A percentile compares a stretch with the other conserved stretches of the same genome.
Conservation (phyloP, 2,113 vertebrate genomes). For the Camelus dromedarius region DNA sequence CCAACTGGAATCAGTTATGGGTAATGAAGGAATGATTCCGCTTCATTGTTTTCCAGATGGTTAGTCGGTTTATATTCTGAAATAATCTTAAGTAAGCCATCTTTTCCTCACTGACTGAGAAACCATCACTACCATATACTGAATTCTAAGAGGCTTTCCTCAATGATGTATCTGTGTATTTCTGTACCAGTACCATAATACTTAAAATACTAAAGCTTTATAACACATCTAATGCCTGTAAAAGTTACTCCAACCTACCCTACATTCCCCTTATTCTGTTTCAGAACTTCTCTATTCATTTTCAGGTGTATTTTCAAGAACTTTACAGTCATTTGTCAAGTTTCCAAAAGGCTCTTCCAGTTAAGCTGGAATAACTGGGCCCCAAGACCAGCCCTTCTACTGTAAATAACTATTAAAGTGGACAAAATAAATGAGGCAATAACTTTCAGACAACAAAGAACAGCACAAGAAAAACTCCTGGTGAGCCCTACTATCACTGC, state of each 20-base stretch:
- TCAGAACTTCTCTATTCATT: constrained; percentile 47
- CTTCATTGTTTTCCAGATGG: neutral
- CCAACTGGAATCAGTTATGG: neutral
- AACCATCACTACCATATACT: neutral
- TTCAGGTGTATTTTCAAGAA: neutral
- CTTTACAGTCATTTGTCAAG: neutral
- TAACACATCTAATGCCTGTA: neutral
- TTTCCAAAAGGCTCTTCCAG: neutral
- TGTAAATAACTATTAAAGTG: neutral
- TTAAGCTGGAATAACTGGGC: neutral
- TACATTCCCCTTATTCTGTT: constrained; percentile 17
- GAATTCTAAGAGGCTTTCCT: neutral
- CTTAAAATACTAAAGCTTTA: neutral
- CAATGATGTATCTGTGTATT: neutral
- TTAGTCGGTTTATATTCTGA: neutral
- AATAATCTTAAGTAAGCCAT: neutral
- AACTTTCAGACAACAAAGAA: neutral
- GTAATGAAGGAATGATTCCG: neutral
- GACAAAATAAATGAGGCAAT: neutral
- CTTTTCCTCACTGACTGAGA: neutral
- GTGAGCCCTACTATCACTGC: neutral
- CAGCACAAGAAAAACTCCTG: neutral
- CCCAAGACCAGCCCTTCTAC: neutral
- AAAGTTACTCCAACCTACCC: neutral
- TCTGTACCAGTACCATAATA: neutral